phyloP scores from a whole-genome alignment of 1,140 invertebrate species.

The Littorina saxatilis region DNA sequence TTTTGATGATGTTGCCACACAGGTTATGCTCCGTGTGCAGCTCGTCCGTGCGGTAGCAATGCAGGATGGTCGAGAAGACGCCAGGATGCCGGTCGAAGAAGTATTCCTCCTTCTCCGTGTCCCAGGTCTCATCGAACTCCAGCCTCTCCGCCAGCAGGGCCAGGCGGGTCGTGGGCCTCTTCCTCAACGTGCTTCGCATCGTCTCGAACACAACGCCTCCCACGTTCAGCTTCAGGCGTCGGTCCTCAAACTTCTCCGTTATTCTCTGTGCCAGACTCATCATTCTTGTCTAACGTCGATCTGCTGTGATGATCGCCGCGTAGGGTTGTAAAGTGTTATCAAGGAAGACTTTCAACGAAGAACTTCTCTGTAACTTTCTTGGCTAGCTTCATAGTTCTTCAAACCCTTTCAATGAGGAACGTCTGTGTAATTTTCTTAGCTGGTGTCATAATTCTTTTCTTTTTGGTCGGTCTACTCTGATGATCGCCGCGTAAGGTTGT shows the following conservation, averaged over 20 bases:
- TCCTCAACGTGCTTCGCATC: conserved; percentile 92
- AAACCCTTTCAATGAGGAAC: not conserved
- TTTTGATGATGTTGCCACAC: conserved; percentile 98
- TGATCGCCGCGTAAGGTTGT: not conserved
- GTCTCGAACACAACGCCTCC: conserved; percentile 98
- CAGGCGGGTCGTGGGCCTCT: conserved; percentile 94
- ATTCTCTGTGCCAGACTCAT: conserved; percentile 19
- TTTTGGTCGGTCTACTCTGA: not conserved
- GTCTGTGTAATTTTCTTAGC: not conserved
- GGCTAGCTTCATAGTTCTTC: not conserved
- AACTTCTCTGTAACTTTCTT: not conserved
- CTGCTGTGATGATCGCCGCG: not conserved
- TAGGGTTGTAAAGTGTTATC: no score
- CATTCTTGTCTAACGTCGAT: no score
- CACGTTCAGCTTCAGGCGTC: conserved; percentile 98
- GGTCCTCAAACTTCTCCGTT: conserved; percentile 80
- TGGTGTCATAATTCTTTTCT: not conserved
- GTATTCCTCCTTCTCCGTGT: conserved; percentile 97
- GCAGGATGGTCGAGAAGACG: conserved; percentile 95
- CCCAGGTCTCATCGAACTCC: conserved; percentile 86
- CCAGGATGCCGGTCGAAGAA: conserved; percentile 99
- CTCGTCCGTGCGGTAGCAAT: conserved; percentile 95
- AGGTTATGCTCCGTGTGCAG: conserved; percentile 98
- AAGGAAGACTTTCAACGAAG: not conserved
- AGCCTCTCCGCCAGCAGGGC: conserved; percentile 92